These are phyloP conservation scores for Tympanoctomys barrerae DNA, from an alignment of 2,797 vertebrate species.

Conservation along the genomic window DNA sequence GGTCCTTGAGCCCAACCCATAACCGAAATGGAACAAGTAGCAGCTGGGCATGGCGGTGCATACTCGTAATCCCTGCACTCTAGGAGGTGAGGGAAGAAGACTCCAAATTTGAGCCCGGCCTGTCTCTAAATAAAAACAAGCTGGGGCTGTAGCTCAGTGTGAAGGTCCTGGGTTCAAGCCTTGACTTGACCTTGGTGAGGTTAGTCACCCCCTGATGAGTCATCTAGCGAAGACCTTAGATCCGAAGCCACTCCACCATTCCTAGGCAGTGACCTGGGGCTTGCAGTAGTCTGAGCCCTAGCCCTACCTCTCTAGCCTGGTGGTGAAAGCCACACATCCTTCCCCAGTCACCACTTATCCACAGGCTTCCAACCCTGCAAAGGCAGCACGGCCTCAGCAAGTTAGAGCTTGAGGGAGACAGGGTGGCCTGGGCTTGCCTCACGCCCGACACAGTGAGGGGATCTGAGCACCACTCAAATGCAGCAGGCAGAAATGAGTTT, in stretches of 20 bases:
- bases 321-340: not conserved
- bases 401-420: not conserved
- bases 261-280: not conserved
- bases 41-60: not conserved
- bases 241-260: not conserved
- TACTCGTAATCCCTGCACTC: not conserved
- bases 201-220: not conserved
- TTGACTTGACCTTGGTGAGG: not conserved
- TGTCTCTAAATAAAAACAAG: not conserved
- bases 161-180: not conserved
- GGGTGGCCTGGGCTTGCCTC: not conserved
- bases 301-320: not conserved
- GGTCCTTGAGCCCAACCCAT: not conserved
- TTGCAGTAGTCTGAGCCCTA: not conserved
- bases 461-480: not conserved
- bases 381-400: not conserved
- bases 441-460: not conserved
- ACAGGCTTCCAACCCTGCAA: not conserved
- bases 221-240: not conserved
- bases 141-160: not conserved
- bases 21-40: not conserved
- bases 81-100: not conserved
- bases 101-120: not conserved
- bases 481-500: slow-evolving; percentile 78
- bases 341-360: not conserved